Base-by-base conservation (phyloP, 2,888 invertebrate species). In the Sipha maydis region DNA sequence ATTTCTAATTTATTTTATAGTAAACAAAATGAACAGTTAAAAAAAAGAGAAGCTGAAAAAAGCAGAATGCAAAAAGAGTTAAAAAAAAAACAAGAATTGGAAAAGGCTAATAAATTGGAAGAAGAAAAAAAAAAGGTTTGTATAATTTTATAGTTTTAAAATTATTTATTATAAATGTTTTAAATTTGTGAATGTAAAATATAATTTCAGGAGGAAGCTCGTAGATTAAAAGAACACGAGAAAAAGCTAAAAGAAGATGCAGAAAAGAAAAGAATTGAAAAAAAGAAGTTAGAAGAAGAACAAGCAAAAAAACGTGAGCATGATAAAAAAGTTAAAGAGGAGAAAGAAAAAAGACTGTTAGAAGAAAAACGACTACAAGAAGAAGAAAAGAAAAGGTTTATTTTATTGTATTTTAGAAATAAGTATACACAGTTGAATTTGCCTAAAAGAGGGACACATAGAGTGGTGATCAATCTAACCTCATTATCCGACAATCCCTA, bases 161-260 rank as follows among this genome's bases (percentile, higher is more conserved):
- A 8, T 54, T 48, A 17, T 48, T 0, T 48, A 14, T 48, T 34
- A 17, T 14, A 11, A 0, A 48, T 48, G 11, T 48, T 73, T 17
- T 11, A 48, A 48, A 48, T 48, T 48, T 48, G 3, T 48, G 14
- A 48, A 48, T 48, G 14, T 48, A n/a, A 48, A 71, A 54, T 9
- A 21, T 82, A 19, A 80, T 75, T 88, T 76, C n/a, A 88, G 88
- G 88, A 89, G 83, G 89, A 90, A 89, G 90, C 89, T 61, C 91
- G 90, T 90, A 92, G 92, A 89, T 92, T 93, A 90, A 94, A 94
- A 90, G 92, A 92, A n/a, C 93, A 93, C 89, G 93, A 92, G 80
- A 93, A 93, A 90, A 91, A 91, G 11, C 92, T 92, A 82, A 93
- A 93, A 89, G 94, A 94, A 90, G 93, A 93, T 89, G 92, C 92